Base-by-base conservation (phyloP, 2,888 invertebrate genomes). In the Drosophila mimetica region DNA sequence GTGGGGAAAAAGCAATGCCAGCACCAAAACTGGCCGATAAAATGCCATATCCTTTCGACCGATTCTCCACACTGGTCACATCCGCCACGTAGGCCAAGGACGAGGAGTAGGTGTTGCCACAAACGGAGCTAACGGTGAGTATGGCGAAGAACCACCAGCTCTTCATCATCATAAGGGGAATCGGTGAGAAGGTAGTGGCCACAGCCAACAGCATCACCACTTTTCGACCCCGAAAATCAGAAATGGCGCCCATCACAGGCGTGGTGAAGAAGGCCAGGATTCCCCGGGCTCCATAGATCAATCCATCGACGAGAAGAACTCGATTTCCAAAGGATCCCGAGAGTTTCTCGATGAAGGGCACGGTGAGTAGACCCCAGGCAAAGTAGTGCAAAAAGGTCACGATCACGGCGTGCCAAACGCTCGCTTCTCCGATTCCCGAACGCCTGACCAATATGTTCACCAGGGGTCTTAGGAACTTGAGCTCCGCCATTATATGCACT, bases 301-400 rank as follows among this genome's bases (percentile, higher is more conserved):
- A 5, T 2, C 59, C 59, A 14, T 55, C 57, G 6, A 44, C 36
- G 9, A 60, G 42, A 4, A 55, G 34, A 2, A 42, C 59, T 3
- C 20, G 36, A 7, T 44, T 42, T 1, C 34, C 59, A 36, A 55
- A 60, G 7, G 14, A 14, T 7, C 2, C 20, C n/a, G 22, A 16
- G 1, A 61, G 30, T 20, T 46, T 61, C 1, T 22, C 46, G n/a
- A 61, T 39, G 8, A n/a, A 59, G 2, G 59, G 60, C 14, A 58
- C 59, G 16, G 46, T 59, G 8, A 58, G 44, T 2, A 59, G 30
- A 16, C 60, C 60, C 60, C 60, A 61, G 37, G 59, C 22, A 7
- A 61, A 61, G 60, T 30, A 61, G 37, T 46, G 60, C 9, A 46
- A 1, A 5, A 61, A 46, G 8, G 59, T 46, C 14, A 61, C 59